Conservation (phyloP, 2,888 invertebrate genomes). For the Papilio demoleus region DNA sequence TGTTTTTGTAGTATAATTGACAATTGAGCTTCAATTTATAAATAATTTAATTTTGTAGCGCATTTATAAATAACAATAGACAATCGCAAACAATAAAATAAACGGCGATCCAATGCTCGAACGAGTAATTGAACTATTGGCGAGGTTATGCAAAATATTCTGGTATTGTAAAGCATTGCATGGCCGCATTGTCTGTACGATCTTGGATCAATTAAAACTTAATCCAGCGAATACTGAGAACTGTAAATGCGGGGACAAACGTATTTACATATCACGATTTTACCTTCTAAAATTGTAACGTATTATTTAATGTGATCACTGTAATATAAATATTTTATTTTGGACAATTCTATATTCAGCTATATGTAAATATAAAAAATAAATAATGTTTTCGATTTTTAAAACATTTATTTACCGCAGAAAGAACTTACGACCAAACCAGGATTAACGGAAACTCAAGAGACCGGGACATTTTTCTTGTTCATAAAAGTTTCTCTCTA, state of each 20-base stretch:
- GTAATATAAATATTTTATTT: background rate
- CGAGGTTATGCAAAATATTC: background rate
- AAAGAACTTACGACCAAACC: no score
- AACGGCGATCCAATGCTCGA: background rate
- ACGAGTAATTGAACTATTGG: background rate
- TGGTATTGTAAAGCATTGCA: background rate
- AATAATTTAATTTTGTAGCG: background rate
- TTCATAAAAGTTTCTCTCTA: no score
- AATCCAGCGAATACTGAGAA: conserved; percentile 5
- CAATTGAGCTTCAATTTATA: no score
- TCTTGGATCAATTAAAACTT: conserved; percentile 31
- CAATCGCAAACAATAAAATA: background rate
- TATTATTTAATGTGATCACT: no score
- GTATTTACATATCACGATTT: conserved; percentile 4
- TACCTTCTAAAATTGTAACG: no score
- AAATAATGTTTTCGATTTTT: no score
- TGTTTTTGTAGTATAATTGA: no score
- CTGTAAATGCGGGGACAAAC: background rate
- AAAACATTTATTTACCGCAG: no score
- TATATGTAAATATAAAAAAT: no score
- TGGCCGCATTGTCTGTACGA: background rate
- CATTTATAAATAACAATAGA: background rate
- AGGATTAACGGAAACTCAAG: no score
- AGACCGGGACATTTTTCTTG: no score
- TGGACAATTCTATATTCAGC: no score